These are phyloP conservation scores for Ophthalmolycus amberensis DNA, from an alignment of 2,113 vertebrate species.

Conservation along the genomic window DNA sequence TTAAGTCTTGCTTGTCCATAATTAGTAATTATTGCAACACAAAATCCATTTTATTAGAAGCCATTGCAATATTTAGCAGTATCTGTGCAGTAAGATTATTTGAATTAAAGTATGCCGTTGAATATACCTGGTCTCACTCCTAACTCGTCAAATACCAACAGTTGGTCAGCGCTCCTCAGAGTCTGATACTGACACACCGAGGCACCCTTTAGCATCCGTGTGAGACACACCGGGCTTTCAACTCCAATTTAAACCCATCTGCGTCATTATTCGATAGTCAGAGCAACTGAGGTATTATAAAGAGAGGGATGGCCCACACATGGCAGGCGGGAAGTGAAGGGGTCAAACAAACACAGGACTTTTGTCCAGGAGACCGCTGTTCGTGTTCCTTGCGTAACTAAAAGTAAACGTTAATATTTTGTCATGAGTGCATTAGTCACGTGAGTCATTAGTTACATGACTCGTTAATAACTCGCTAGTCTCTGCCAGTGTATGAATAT, in stretches of 20 bases:
- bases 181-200: too few species aligned
- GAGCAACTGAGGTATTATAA: too few species aligned
- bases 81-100: constrained; percentile 10
- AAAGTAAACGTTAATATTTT: neutral
- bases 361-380: too few species aligned
- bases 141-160: neutral
- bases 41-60: neutral
- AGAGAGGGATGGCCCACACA: too few species aligned
- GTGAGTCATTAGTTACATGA: neutral
- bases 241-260: too few species aligned
- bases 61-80: constrained; percentile 3
- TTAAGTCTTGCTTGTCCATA: neutral
- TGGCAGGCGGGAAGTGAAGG: neutral
- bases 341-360: neutral
- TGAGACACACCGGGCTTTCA: too few species aligned
- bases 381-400: neutral
- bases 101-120: neutral
- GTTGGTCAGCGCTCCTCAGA: neutral
- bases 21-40: constrained; percentile 5
- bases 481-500: neutral
- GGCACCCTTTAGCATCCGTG: too few species aligned
- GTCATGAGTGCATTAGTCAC: neutral
- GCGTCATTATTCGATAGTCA: too few species aligned
- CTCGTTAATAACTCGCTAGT: neutral
- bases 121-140: neutral